Evolutionary conservation across 1,140 invertebrate genomes (phyloP), one percentile per base, ranked within the genome.

Genomic region (Platyscapa corneri): DNA sequence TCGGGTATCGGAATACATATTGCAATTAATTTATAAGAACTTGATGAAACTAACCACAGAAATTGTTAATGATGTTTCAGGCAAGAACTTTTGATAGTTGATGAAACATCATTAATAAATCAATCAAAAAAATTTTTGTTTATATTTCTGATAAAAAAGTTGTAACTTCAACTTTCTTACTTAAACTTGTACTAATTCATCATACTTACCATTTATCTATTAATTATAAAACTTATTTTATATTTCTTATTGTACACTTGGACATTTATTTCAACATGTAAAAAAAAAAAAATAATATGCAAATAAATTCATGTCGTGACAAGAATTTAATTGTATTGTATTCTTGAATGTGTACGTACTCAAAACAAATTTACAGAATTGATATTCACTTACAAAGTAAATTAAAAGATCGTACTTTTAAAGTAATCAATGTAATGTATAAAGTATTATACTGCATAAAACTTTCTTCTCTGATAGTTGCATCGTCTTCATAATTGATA

Each of bases 141-240:
- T 5, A 67, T 32, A 67, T 67, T 67, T 67, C 64, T 67, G 3
- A 34, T 67, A 74, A 42, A 72, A 42, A 74, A 42, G 20, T 42
- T 20, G 37, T 42, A 74, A 10, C 42, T 74, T 74, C 27, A 74
- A 74, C 49, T 79, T 64, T 64, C 34, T 34, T 53, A 12, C 6
- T 56, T 20, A 80, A 85, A 76, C 70, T 86, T 86, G 84, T 86
- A 86, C 84, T 82, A 82, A 86, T 86, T 56, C 79, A 65, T 67
- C 72, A 23, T 86, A 67, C 74, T 76, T 77, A 86, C 82, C n/a
- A 82, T 67, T 82, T 65, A 70, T 27, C 74, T 86, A 86, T 78
- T 56, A 86, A 82, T 78, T 86, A 86, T 82, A 86, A 85, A 86
- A 86, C 74, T 82, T 86, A 86, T 74, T 82, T 85, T 76, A 77